Evolutionary conservation across 2,888 invertebrate species (phyloP), one percentile per base, ranked within the genome.

Genomic region (Apocheima hispidaria): DNA sequence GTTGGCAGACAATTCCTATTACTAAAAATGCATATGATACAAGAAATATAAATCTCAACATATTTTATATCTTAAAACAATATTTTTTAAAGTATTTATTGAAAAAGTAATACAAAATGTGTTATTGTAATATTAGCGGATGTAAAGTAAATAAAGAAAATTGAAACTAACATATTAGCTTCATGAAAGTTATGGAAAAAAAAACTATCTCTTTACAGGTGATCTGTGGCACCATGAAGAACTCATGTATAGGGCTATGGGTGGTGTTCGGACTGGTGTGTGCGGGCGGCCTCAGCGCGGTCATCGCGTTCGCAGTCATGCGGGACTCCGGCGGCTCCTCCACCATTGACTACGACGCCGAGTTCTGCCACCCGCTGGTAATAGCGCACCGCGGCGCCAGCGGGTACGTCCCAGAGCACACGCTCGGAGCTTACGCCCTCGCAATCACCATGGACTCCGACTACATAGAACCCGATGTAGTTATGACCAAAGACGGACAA

Each of bases 301-400:
- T 71, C 9, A 68, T 69, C 14, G 71, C 73, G 5, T 66, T 74
- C 41, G 65, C 68, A 16, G 63, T 75, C 9, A 67, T 70, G 33
- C 63, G 71, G 5, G 71, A 71, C 33, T 66, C 62, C 6, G 60
- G 53, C n/a, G 52, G 54, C 28, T 61, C 66, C 6, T 38, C 57
- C 14, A 64, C 61, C 21, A 56, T 72, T 16, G 70, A 74, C 44
- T 73, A 73, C 26, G 78, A 81, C 26, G 79, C 83, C 0, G 85
- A 87, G 50, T 77, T 79, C 40, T 90, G 90, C 63, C 73, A 78
- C 18, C 90, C 88, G 0, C 63, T 87, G 5, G 77, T 90, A 1
- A 87, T 92, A 38, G 91, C 88, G 0, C 92, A 92, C 66, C 80
- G 92, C 9, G 92, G 92, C 0, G 86, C 92, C 21, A 90, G 91